A percentile compares a stretch with the other conserved stretches of the same genome.
Evolutionary conservation across 1,140 invertebrate genomes (phyloP).

Genomic region (Sycophaga agraensis): DNA sequence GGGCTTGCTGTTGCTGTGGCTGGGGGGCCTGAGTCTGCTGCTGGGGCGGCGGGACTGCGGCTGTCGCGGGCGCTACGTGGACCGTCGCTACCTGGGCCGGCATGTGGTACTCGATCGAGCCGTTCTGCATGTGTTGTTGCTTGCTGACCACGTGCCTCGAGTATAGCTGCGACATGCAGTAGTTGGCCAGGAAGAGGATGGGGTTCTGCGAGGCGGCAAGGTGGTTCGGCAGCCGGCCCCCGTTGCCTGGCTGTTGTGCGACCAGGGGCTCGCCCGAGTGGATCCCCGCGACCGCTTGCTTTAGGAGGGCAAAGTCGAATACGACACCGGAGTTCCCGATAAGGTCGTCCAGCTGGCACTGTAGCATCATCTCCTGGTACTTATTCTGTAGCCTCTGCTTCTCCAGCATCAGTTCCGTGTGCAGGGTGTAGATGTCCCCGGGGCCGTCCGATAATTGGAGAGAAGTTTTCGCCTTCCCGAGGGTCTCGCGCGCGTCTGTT

Average conservation of each 20-base stretch:
- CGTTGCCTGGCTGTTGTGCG: conserved; percentile 49
- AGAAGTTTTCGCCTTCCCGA: conserved; percentile 64
- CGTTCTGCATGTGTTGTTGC: conserved; percentile 61
- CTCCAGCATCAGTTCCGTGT: conserved; percentile 62
- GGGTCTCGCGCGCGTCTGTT: conserved; percentile 64
- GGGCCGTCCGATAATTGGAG: conserved; percentile 62
- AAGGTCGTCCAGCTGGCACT: conserved; percentile 71
- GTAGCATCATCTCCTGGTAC: conserved; percentile 72
- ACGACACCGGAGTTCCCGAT: conserved; percentile 66
- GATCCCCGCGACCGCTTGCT: conserved; percentile 65
- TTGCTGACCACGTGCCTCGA: conserved; percentile 66
- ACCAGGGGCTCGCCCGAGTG: conserved; percentile 60
- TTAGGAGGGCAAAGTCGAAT: conserved; percentile 67
- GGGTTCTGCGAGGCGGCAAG: conserved; percentile 60
- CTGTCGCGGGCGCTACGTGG: conserved; percentile 35
- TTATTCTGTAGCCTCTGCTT: conserved; percentile 67
- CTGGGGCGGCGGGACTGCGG: conserved; percentile 34
- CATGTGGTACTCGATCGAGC: conserved; percentile 60
- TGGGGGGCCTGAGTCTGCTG: conserved; percentile 4
- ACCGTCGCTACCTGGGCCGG: conserved; percentile 45
- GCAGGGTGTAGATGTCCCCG: conserved; percentile 60
- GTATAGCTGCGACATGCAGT: conserved; percentile 73
- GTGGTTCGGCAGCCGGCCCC: conserved; percentile 51
- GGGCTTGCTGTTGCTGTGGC: conserved; percentile 30
- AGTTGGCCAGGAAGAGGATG: conserved; percentile 72